phyloP scores from a whole-genome alignment of 2,888 invertebrate genomes.

The Ophion ventricosus region DNA sequence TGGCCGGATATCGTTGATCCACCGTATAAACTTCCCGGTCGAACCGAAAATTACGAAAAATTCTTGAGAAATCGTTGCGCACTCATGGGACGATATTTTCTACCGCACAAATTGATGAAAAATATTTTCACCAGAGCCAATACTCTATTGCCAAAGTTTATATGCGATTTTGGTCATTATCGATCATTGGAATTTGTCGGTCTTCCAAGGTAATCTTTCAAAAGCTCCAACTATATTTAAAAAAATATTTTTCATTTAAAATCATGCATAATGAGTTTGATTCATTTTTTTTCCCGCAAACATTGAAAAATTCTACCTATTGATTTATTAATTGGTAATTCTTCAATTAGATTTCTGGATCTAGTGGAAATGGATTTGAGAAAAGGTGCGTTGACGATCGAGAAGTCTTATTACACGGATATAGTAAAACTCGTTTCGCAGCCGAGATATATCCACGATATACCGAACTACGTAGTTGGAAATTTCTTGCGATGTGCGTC shows the following conservation, averaged over 20 bases:
- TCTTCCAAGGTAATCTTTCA: conserved; percentile 75
- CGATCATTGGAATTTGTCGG: conserved; percentile 83
- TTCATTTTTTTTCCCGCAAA: background rate
- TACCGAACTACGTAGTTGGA: conserved; percentile 61
- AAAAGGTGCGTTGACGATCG: conserved; percentile 69
- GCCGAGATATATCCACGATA: conserved; percentile 73
- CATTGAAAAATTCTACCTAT: background rate
- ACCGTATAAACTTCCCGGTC: conserved; percentile 87
- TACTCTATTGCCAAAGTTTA: conserved; percentile 84
- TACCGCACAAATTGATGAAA: conserved; percentile 87
- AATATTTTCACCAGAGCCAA: conserved; percentile 85
- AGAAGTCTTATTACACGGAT: conserved; percentile 73
- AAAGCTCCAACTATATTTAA: background rate
- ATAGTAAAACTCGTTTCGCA: conserved; percentile 74
- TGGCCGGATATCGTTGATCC: conserved; percentile 84
- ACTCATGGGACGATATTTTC: conserved; percentile 85
- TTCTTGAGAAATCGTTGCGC: conserved; percentile 86
- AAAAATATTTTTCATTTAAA: background rate
- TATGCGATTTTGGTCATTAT: conserved; percentile 85
- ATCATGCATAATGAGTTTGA: background rate
- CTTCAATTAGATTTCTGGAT: conserved; percentile 71
- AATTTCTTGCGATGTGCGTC: conserved; percentile 74
- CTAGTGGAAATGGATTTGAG: conserved; percentile 71
- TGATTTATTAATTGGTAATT: background rate
- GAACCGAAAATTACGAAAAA: conserved; percentile 86